Conservation (phyloP, 2,113 vertebrate genomes). For the Tilapia sparmanii region DNA sequence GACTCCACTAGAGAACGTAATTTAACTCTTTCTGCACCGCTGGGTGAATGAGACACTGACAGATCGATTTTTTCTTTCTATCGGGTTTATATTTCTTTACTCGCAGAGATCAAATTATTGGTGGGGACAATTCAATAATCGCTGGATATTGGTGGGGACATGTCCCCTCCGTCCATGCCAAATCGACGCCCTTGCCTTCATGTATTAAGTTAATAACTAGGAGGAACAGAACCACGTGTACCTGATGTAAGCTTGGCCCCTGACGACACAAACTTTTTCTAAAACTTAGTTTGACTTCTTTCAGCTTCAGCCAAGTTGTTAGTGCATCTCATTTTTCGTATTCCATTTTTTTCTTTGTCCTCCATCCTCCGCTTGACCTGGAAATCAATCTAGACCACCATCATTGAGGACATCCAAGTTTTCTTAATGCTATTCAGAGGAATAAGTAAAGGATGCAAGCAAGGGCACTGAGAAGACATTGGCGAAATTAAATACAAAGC, state of each 20-base stretch:
- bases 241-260: background rate
- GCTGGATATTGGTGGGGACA: too few species aligned
- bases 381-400: background rate
- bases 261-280: slow-evolving; percentile 6
- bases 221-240: background rate
- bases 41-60: too few species aligned
- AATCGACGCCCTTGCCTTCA: too few species aligned
- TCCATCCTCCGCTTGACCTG: background rate
- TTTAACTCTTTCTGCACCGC: too few species aligned
- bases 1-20: too few species aligned
- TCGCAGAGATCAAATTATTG: too few species aligned
- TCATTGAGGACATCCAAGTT: background rate
- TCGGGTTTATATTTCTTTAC: too few species aligned
- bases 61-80: too few species aligned
- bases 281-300: background rate
- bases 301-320: background rate
- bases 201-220: background rate
- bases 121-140: too few species aligned
- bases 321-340: background rate
- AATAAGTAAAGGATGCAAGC: background rate
- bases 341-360: background rate
- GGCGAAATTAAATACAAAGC: background rate
- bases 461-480: background rate
- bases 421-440: background rate
- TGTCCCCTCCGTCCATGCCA: too few species aligned